Conservation (phyloP, 2,113 vertebrate genomes). For the Brachirus orientalis region DNA sequence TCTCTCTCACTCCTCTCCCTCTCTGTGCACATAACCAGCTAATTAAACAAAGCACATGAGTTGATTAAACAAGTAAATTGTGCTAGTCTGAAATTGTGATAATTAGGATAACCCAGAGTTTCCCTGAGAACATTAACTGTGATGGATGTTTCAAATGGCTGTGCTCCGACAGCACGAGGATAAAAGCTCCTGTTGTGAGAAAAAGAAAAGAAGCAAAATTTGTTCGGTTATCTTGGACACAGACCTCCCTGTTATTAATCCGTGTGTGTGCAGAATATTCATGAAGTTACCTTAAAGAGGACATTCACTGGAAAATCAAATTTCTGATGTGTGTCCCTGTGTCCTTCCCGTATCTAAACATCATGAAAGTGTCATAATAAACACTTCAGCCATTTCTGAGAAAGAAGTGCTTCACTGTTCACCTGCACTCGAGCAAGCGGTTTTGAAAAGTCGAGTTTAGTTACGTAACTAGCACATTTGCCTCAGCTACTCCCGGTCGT, state of each 20-base stretch:
- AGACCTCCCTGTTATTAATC: constrained; percentile 34
- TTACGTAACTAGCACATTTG: too few relatives aligned
- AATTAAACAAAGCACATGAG: constrained; percentile 80
- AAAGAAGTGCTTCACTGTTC: too few relatives aligned
- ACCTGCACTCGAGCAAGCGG: too few relatives aligned
- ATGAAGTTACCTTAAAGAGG: too few relatives aligned
- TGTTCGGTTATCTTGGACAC: constrained; percentile 59
- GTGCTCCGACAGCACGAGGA: constrained; percentile 35
- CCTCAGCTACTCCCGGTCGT: too few relatives aligned
- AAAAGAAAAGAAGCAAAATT: constrained; percentile 38
- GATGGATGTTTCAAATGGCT: constrained; percentile 71
- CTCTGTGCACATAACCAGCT: constrained; percentile 71
- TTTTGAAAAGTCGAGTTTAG: too few relatives aligned
- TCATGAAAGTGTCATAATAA: too few relatives aligned
- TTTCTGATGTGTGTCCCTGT: too few relatives aligned
- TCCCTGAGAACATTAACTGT: constrained; percentile 76
- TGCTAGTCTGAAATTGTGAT: constrained; percentile 76
- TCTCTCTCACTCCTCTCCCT: constrained; percentile 31
- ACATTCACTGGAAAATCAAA: too few relatives aligned
- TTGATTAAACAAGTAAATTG: constrained; percentile 83
- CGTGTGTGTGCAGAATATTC: too few relatives aligned
- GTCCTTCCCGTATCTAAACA: too few relatives aligned
- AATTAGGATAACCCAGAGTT: constrained; percentile 77
- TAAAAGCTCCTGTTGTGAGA: constrained; percentile 47
- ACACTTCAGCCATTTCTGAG: too few relatives aligned